These are phyloP conservation scores for Aselliscus stoliczkanus DNA, from an alignment of 2,797 vertebrate species.

Conservation along the genomic window DNA sequence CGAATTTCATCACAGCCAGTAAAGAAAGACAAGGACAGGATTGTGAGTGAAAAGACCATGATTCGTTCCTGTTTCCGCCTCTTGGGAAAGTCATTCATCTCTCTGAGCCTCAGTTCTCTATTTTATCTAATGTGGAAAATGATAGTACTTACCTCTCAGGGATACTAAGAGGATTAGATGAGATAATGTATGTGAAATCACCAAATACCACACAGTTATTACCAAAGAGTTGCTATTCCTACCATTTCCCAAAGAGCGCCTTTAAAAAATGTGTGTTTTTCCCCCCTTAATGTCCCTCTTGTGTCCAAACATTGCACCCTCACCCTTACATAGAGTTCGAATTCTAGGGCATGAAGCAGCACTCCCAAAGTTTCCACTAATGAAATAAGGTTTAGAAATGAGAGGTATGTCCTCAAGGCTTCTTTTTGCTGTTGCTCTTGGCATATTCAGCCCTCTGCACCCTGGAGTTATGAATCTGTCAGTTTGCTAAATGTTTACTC, in stretches of 20 bases:
- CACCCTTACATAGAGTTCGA: neutral
- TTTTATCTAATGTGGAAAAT: conserved; percentile 4
- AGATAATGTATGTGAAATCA: neutral
- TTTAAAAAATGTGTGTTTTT: neutral
- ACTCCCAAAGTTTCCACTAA: conserved; percentile 16
- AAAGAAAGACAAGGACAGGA: neutral
- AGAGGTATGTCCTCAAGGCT: conserved; percentile 7
- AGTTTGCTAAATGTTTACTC: conserved; percentile 60
- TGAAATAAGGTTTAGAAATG: conserved; percentile 26
- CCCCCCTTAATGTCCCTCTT: neutral
- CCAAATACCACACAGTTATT: neutral
- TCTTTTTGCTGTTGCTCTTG: neutral
- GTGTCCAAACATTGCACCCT: neutral
- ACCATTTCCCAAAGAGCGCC: neutral
- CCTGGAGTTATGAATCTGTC: conserved; percentile 42
- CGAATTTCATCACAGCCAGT: neutral
- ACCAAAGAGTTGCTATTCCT: neutral
- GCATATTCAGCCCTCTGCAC: neutral
- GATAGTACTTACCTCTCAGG: neutral
- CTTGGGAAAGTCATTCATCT: neutral
- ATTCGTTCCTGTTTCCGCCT: neutral
- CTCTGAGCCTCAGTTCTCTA: neutral
- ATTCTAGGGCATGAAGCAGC: neutral
- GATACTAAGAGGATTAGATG: neutral
- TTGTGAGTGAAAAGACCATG: neutral